Evolutionary conservation across 1,140 invertebrate genomes (phyloP), one percentile per base, ranked within the genome.

Genomic region (Trachymyrmex cornetzi): DNA sequence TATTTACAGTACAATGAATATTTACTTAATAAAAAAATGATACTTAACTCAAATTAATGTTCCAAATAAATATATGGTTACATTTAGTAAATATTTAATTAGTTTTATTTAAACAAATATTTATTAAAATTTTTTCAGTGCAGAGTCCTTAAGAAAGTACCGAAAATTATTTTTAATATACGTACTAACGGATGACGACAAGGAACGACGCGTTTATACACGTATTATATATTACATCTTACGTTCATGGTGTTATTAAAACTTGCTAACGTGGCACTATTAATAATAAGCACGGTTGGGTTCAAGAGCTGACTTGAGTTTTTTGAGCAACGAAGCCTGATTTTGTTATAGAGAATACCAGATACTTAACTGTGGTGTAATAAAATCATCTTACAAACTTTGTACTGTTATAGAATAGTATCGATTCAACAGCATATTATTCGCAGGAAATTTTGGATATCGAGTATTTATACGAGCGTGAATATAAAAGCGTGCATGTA

Each of bases 271-370:
- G 34, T 27, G 59, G 59, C 61, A n/a, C 81, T 79, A 85, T 77
- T 77, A 85, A 77, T 85, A 85, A 85, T 71, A 81, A 81, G 48
- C 5, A 38, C 64, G 57, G 24, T 16, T 77, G 75, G 38, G 16
- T 63, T 63, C 57, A 61, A 53, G 66, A 50, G 77, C 77, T 81
- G 77, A 81, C 77, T 81, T 48, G 64, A 44, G 50, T 57, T 75
- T 64, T 30, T 50, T 55, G 44, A 72, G 48, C 64, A 67, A 61
- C 75, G 77, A 81, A 63, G 66, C 77, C 50, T 34, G 74, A 55
- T 86, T 86, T 86, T 67, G 64, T 69, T 80, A 81, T 53, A 81
- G 63, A 81, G 63, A 66, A 81, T 67, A 59, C 22, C 38, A n/a
- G 16, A 44, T 71, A 69, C 66, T 34, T 50, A 48, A 55, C 55